Evolutionary conservation across 2,113 vertebrate species (phyloP).

Genomic region (Tragelaphus scriptus): DNA sequence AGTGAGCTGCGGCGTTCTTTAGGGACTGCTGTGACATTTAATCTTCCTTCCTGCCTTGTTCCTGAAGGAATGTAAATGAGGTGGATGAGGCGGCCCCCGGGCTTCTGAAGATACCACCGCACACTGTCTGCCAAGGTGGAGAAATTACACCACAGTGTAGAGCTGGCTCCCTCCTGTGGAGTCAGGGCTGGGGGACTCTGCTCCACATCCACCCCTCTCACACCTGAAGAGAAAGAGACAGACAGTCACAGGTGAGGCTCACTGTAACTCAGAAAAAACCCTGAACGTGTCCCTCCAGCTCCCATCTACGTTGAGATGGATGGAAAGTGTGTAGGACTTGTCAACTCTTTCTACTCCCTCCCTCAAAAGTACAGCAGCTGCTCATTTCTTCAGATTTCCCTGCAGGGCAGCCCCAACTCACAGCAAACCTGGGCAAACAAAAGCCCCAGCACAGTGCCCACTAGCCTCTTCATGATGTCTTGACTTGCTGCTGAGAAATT

Average conservation of each 20-base stretch:
- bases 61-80: constrained; percentile 29
- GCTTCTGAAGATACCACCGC: constrained; percentile 40
- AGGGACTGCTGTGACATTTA: accelerated
- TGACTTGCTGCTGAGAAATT: not conserved
- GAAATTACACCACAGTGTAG: constrained; percentile 15
- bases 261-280: not conserved
- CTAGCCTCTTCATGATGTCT: not conserved
- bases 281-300: not conserved
- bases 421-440: not conserved
- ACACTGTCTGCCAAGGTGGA: accelerated
- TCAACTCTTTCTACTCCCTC: not conserved
- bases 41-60: constrained; percentile 14
- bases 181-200: constrained; percentile 1
- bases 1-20: not conserved
- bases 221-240: constrained; percentile 35
- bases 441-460: constrained; percentile 6
- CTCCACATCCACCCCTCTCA: constrained; percentile 2
- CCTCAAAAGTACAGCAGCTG: not conserved
- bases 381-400: not conserved
- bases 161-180: constrained; percentile 9
- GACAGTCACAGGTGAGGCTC: not conserved
- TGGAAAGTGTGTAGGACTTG: not conserved
- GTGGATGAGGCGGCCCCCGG: not conserved
- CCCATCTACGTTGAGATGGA: too few relatives aligned
- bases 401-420: not conserved